Evolutionary conservation across 2,113 vertebrate genomes (phyloP), one percentile per base, ranked within the genome.

Genomic region (Semnornis frantzii): DNA sequence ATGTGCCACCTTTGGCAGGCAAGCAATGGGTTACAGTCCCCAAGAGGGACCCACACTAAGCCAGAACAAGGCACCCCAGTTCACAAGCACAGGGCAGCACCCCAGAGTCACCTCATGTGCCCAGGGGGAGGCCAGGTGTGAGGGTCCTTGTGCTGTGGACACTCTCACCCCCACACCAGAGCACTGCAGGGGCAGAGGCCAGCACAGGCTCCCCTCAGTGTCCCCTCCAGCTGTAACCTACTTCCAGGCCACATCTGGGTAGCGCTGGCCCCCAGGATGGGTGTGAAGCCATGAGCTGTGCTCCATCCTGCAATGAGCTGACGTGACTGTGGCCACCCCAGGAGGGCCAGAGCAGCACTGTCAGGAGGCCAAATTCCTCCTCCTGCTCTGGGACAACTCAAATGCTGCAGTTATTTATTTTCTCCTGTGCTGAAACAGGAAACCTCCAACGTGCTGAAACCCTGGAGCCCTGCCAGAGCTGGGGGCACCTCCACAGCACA

Each of bases 111-210:
- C 33, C 33, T 15, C 12, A 1, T 0, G 1, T 8, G 27, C 13
- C 60, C 9, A 1, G 5, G 16, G 15, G 7, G 48, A 75, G 42
- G 24, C 85, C 0, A 0, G 28, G 25, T 70, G 60, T 57, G 50
- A 86, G 0, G 15, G 16, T 13, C 1, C 2, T 0, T 0, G 55
- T 46, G 31, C 59, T 0, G 0, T 6, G 10, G 72, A 25, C 24
- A 30, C 28, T 55, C 54, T 68, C 14, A 14, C 10, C 6, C 42
- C 60, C 1, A 0, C 81, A 48, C 33, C 24, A 33, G 54, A 64
- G n/a, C 19, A 57, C 1, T 1, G 2, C 66, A 63, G 82, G 30
- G 44, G 30, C 69, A 77, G 77, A 65, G 33, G 39, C 8, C 48
- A 64, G 59, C 33, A 58, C 50, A 68, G 72, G 37, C 2, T 48